Base-by-base conservation (phyloP, 2,888 invertebrate genomes). In the Amiota mariae region DNA sequence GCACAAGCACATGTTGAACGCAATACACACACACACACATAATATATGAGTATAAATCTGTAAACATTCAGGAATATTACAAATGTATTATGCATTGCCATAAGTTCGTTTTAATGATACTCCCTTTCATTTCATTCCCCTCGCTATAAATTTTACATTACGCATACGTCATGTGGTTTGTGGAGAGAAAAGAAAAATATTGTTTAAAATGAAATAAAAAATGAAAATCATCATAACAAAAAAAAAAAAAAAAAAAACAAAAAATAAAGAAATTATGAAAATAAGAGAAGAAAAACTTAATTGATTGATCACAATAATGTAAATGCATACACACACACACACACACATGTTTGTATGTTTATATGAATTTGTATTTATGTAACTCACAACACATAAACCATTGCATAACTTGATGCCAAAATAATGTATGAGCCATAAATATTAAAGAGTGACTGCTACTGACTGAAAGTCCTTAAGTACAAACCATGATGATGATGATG, bases 251-350 rank as follows among this genome's bases (percentile, higher is more conserved):
- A n/a, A n/a, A n/a, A n/a, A n/a, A n/a, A n/a, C n/a, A n/a, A 15
- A 57, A 57, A 10, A 18, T 12, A 57, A 24, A 2, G 8, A 2
- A 6, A 20, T 36, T 36, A 36, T 36, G 36, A 36, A 36, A 36
- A 36, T 36, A 36, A 36, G 36, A 36, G 36, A 15, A 10, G 57
- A 59, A 18, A 59, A 59, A 18, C 57, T 20, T 59, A 59, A 59
- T 59, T 59, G 57, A 59, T 18, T 59, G 57, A 59, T 59, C 57
- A 59, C 18, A 59, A 59, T 20, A 59, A 59, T 59, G 15, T 59
- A 9, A 20, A 36, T 36, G 6, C 6, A 36, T 6, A 36, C 8
- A 36, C 3, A 36, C 24, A 24, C 3, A 24, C 1, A 24, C 3
- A 24, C 24, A 1, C 24, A 24, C 24, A 24, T 24, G 1, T 24